A percentile compares a stretch with the other conserved stretches of the same genome.
These are phyloP conservation scores for Tachysurus fulvidraco DNA, from an alignment of 2,113 vertebrate species.

Conservation along the genomic window DNA sequence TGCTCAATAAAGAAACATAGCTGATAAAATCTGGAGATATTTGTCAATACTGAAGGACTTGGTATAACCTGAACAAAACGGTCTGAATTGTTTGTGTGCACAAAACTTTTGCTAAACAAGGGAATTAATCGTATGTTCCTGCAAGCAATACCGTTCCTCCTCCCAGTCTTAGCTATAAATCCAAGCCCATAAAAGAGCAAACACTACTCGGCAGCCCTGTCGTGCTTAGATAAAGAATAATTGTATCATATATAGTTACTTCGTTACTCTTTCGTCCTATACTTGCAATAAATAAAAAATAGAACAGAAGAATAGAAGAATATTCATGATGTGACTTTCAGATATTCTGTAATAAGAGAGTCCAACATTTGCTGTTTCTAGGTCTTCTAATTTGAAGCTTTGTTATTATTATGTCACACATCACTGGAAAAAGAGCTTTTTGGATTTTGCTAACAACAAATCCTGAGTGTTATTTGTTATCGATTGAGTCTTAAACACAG, in stretches of 20 bases:
- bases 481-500: background rate
- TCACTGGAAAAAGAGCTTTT: background rate
- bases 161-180: background rate
- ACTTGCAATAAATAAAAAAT: background rate
- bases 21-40: background rate
- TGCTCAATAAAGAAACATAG: background rate
- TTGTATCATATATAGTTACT: background rate
- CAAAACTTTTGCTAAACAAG: background rate
- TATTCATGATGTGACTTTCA: background rate
- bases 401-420: background rate
- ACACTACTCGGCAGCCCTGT: background rate
- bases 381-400: background rate
- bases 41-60: background rate
- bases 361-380: background rate
- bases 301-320: background rate
- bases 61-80: background rate
- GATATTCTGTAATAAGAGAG: background rate
- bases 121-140: background rate
- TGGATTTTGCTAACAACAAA: background rate
- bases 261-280: background rate
- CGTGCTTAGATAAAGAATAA: constrained; percentile 5
- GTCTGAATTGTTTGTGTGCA: background rate
- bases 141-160: background rate
- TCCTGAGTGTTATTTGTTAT: background rate
- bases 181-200: background rate